Conservation (phyloP, 2,113 vertebrate genomes). For the Brachirus orientalis region DNA sequence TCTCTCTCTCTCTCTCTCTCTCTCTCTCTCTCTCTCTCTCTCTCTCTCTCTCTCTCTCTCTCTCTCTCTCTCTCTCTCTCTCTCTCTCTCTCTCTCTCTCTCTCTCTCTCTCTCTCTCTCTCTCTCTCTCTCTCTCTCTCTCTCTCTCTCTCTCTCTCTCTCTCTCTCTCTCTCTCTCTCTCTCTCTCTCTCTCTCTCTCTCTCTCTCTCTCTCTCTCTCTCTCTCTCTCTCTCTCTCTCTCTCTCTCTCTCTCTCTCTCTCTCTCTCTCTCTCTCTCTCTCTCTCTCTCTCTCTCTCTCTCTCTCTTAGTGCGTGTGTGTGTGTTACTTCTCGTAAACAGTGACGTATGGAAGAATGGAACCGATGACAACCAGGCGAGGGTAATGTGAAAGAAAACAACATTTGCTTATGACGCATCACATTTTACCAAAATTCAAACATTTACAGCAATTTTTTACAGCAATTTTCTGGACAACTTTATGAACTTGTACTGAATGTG, state of each 20-base stretch:
- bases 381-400: background rate
- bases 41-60: background rate
- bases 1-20: background rate
- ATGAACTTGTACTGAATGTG: too few relatives aligned
- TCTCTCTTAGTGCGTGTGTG: background rate
- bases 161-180: background rate
- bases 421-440: too few relatives aligned
- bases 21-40: background rate
- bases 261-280: background rate
- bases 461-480: too few relatives aligned
- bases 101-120: background rate
- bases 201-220: background rate
- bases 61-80: background rate
- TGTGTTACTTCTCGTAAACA: background rate
- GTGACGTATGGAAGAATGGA: background rate
- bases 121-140: background rate
- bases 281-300: background rate
- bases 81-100: background rate
- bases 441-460: too few relatives aligned
- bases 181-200: background rate
- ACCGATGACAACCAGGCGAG: background rate
- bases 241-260: background rate
- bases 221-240: background rate
- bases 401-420: too few relatives aligned
- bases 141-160: background rate